phyloP scores from a whole-genome alignment of 2,113 vertebrate genomes.

The Myrmecophaga tridactyla region DNA sequence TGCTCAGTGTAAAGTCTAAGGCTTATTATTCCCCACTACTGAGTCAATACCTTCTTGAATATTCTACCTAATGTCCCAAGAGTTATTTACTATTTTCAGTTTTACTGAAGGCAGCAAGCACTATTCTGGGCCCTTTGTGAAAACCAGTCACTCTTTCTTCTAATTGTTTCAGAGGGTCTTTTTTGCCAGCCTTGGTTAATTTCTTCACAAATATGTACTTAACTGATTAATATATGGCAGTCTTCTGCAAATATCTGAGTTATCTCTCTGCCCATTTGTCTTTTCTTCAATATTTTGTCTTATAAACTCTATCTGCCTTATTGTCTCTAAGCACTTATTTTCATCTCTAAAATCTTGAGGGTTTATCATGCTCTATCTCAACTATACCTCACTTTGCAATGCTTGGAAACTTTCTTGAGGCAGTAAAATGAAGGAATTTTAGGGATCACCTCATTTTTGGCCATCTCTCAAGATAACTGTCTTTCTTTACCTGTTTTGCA shows the following conservation, averaged over 20 bases:
- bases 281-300: neutral
- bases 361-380: neutral
- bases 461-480: neutral
- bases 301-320: neutral
- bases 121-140: neutral
- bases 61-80: conserved; percentile 2
- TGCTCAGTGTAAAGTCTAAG: conserved; percentile 7
- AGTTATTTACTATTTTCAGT: neutral
- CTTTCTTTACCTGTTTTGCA: neutral
- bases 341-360: conserved; percentile 4
- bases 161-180: neutral
- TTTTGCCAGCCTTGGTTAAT: neutral
- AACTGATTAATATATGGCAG: neutral
- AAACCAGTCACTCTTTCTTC: neutral
- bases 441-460: neutral
- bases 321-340: neutral
- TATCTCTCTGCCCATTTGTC: neutral
- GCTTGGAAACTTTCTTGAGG: neutral
- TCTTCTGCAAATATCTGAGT: neutral
- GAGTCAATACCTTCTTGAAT: neutral
- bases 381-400: neutral
- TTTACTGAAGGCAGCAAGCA: neutral
- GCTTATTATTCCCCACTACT: too few relatives aligned
- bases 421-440: neutral
- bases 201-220: neutral